Evolutionary conservation across 53 echinoderm and acorn worm species (phyloP), one percentile per base, ranked within the genome.

Genomic region (Temnopleurus reevesii): DNA sequence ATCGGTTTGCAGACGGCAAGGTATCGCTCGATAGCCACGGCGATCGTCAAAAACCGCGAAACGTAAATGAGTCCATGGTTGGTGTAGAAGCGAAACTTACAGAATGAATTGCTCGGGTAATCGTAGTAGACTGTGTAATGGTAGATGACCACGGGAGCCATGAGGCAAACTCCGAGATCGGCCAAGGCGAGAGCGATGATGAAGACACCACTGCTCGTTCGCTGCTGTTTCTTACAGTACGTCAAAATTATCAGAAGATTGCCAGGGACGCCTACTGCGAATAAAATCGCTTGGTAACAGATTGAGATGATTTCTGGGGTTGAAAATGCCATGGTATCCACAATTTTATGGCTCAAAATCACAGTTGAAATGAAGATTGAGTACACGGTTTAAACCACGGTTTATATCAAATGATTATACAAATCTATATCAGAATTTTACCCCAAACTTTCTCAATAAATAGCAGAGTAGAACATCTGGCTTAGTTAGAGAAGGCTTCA

Each of bases 11-110:
- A 86, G 41, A 86, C 86, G 27, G 86, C 86, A 3, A 86, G 86
- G 65, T 86, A 86, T 0, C 86, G 86, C 51, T 86, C 86, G 45
- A 86, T 46, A 26, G 86, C 86, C 19, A 86, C 86, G 45, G 86
- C 86, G 51, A 86, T 86, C 28, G 86, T 86, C 9, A 86, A 49
- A 64, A 86, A 86, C 47, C 86, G 63, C 46, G 86, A 86, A 61
- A 86, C 86, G 86, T 86, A 86, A 29, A 86, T 86, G 64, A 86
- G 47, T 10, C 86, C 86, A 31, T 86, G 86, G 86, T 86, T 86
- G 43, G 86, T 86, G 86, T 86, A 86, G 65, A 64, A 86, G 17
- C 86, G 86, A 47, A 86, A 86, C 86, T 86, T 86, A 26, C 86
- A 86, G 53, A 86, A 86, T 19, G 63, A 38, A 17, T 86, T 31